Percentiles rank a stretch among this genome's conserved stretches.
Evolutionary conservation across 2,113 vertebrate genomes (phyloP).

Genomic region (Gnathonemus longibarbis): DNA sequence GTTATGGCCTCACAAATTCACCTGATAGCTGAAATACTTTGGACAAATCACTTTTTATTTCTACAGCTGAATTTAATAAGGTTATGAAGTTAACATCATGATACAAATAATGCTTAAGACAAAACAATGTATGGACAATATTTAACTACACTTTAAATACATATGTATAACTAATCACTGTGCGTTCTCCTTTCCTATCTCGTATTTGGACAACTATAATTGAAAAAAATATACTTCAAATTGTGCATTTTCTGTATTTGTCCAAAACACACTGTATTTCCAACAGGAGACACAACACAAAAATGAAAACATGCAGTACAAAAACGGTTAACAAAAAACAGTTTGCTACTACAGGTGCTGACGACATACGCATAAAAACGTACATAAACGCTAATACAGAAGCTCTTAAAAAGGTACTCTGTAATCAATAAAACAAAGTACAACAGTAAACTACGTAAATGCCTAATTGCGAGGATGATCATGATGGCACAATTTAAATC

Average conservation of each 20-base stretch:
- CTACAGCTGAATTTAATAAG: background rate
- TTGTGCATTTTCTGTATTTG: background rate
- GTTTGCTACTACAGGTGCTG: background rate
- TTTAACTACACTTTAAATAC: background rate
- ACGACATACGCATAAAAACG: background rate
- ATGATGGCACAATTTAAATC: background rate
- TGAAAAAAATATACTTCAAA: background rate
- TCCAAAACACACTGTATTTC: background rate
- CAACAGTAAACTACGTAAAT: background rate
- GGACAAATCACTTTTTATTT: constrained; percentile 9
- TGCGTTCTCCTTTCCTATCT: background rate
- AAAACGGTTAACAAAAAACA: background rate
- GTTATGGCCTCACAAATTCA: background rate
- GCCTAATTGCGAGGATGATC: background rate
- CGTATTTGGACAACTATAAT: background rate
- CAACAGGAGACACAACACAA: background rate
- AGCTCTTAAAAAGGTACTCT: background rate
- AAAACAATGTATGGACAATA: background rate
- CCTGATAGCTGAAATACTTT: background rate
- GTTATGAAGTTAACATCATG: background rate
- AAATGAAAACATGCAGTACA: background rate
- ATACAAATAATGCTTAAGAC: background rate
- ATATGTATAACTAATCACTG: background rate
- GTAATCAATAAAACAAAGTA: background rate
- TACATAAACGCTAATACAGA: background rate